Conservation (phyloP, 2,888 invertebrate genomes). For the Calameuta filiformis region DNA sequence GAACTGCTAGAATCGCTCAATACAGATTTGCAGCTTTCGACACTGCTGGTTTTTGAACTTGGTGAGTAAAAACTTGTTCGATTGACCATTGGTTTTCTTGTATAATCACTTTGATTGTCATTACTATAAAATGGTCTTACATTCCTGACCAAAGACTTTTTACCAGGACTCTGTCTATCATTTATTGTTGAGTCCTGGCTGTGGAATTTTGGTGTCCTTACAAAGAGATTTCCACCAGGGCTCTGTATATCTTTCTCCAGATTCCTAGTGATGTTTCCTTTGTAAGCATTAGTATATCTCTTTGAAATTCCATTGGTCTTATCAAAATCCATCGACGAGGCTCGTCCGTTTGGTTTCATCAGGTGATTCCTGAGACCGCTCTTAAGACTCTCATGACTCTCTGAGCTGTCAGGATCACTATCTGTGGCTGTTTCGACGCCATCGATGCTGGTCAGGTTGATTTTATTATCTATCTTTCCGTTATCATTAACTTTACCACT, state of each 20-base stretch:
- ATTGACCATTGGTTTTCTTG: constrained; percentile 31
- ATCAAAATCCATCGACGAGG: not conserved
- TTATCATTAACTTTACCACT: constrained; percentile 44
- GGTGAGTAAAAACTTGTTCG: constrained; percentile 34
- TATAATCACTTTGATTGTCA: constrained; percentile 23
- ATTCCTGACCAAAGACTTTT: constrained; percentile 11
- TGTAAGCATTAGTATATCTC: not conserved
- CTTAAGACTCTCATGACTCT: constrained; percentile 54
- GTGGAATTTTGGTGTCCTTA: not conserved
- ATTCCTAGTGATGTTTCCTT: not conserved
- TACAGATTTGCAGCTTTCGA: constrained; percentile 56
- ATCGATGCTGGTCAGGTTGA: constrained; percentile 1
- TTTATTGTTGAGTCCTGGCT: not conserved
- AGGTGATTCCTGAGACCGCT: constrained; percentile 48
- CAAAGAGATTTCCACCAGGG: not conserved
- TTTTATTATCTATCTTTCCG: constrained; percentile 9
- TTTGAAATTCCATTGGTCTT: not conserved
- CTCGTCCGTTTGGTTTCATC: constrained; percentile 32
- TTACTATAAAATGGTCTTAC: constrained; percentile 21
- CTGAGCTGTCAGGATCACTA: constrained; percentile 55
- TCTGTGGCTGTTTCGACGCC: constrained; percentile 37
- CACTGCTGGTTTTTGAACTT: constrained; percentile 48
- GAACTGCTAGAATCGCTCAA: constrained; percentile 55
- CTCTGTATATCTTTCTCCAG: not conserved
- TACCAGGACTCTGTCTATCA: not conserved